A percentile compares a stretch with the other conserved stretches of the same genome.
Evolutionary conservation across 2,888 invertebrate species (phyloP).

Genomic region (Phengaris alcon): DNA sequence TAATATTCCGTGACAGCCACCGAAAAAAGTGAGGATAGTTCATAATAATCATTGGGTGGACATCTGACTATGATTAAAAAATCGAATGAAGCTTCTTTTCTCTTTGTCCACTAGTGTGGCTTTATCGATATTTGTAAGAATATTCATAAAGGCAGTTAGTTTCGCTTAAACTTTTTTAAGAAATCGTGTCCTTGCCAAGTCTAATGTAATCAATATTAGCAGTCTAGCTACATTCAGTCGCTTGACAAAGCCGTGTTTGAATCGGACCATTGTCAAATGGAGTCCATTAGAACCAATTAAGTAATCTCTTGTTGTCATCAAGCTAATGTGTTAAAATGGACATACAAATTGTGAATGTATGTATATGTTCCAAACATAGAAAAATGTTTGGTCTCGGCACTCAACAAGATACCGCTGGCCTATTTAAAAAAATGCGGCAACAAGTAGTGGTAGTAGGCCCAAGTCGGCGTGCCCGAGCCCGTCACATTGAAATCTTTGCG

Average conservation of each 20-base stretch:
- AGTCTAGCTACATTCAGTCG: slow-evolving; percentile 11
- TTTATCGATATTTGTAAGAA: neutral
- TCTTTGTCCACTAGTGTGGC: neutral
- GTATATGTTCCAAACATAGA: too few species aligned
- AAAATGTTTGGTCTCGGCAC: too few species aligned
- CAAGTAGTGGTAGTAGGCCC: too few species aligned
- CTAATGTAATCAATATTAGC: neutral
- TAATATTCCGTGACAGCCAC: neutral
- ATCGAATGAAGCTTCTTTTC: neutral
- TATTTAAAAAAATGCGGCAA: too few species aligned
- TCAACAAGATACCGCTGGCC: too few species aligned
- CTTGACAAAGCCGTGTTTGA: neutral
- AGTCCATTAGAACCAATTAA: neutral
- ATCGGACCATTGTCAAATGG: neutral
- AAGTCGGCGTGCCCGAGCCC: too few species aligned
- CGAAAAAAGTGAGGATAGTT: neutral
- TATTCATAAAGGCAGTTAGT: neutral
- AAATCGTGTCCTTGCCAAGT: neutral
- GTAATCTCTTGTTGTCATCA: neutral
- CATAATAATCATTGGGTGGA: neutral
- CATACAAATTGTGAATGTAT: neutral
- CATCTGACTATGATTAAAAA: neutral
- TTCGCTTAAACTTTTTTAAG: neutral
- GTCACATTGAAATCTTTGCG: too few species aligned
- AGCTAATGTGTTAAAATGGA: neutral